These are phyloP conservation scores for Xiphorhynchus erythropygius DNA, from an alignment of 2,797 vertebrate species.

Conservation along the genomic window DNA sequence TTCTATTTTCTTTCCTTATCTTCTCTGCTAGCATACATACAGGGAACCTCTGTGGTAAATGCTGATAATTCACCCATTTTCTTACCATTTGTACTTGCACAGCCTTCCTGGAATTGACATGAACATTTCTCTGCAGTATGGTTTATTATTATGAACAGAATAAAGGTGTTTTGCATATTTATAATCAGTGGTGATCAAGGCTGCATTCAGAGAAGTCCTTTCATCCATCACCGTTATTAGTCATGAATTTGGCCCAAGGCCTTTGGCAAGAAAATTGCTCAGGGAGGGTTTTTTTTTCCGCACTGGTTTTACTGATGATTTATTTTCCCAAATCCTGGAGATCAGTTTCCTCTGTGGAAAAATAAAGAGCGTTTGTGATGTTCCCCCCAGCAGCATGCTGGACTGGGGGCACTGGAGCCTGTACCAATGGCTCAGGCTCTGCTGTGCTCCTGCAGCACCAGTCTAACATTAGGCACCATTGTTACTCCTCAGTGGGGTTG, in stretches of 20 bases:
- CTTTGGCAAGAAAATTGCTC: conserved; percentile 6
- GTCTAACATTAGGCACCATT: background rate
- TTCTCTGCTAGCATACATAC: background rate
- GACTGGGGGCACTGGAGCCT: background rate
- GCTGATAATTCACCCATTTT: conserved; percentile 1
- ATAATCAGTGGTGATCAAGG: background rate
- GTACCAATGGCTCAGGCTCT: background rate
- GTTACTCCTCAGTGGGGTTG: background rate
- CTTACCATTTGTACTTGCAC: background rate
- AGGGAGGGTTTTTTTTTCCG: background rate
- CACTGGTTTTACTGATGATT: background rate
- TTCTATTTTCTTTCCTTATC: background rate
- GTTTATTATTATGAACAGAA: conserved; percentile 8
- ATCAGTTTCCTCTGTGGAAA: conserved; percentile 3
- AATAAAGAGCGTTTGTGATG: background rate
- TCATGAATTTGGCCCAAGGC: background rate
- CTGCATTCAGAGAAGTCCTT: conserved; percentile 3
- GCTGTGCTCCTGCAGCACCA: background rate
- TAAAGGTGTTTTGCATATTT: conserved; percentile 34
- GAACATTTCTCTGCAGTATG: background rate
- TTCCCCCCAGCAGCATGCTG: background rate
- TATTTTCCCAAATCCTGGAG: background rate
- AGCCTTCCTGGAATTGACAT: conserved; percentile 1
- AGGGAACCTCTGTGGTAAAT: background rate
- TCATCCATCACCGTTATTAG: conserved; percentile 3